Conservation (phyloP, 2,797 vertebrate genomes). For the Synaphobranchus kaupii region DNA sequence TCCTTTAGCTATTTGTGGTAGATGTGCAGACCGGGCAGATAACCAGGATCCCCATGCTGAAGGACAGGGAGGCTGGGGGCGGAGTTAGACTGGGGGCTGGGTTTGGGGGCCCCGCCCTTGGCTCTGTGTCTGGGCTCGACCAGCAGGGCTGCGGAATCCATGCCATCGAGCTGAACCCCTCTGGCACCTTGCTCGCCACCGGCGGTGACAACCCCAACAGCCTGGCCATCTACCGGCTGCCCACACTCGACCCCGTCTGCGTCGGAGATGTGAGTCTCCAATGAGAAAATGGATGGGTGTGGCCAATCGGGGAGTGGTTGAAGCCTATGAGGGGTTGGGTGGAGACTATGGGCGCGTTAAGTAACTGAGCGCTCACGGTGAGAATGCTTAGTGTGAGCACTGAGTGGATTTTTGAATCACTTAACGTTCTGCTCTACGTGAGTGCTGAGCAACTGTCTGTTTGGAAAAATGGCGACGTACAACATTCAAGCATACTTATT, state of each 20-base stretch:
- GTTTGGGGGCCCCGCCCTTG: constrained; percentile 53
- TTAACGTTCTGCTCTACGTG: too few species aligned
- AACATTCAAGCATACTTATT: too few species aligned
- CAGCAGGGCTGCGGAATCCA: constrained; percentile 97
- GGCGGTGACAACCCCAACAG: constrained; percentile 99
- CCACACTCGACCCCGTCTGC: constrained; percentile 94
- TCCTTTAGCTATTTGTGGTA: constrained; percentile 87
- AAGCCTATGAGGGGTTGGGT: not conserved
- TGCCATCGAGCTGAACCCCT: constrained; percentile 95
- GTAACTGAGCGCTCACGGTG: too few species aligned
- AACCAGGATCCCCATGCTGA: constrained; percentile 95
- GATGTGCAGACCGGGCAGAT: constrained; percentile 93
- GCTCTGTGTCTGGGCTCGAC: constrained; percentile 70
- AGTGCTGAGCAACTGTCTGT: too few species aligned
- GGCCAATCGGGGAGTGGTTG: not conserved
- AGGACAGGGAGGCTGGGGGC: constrained; percentile 80
- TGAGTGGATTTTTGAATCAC: too few species aligned
- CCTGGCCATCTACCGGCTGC: constrained; percentile 92
- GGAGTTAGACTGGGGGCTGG: constrained; percentile 48
- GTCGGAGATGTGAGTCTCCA: constrained; percentile 92
- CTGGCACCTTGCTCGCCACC: constrained; percentile 88
- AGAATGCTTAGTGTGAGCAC: too few species aligned
- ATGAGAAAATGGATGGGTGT: not conserved
- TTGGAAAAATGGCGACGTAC: too few species aligned
- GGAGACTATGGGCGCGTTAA: not conserved